These are phyloP conservation scores for Zeus faber DNA, from an alignment of 2,113 vertebrate species.

Conservation along the genomic window DNA sequence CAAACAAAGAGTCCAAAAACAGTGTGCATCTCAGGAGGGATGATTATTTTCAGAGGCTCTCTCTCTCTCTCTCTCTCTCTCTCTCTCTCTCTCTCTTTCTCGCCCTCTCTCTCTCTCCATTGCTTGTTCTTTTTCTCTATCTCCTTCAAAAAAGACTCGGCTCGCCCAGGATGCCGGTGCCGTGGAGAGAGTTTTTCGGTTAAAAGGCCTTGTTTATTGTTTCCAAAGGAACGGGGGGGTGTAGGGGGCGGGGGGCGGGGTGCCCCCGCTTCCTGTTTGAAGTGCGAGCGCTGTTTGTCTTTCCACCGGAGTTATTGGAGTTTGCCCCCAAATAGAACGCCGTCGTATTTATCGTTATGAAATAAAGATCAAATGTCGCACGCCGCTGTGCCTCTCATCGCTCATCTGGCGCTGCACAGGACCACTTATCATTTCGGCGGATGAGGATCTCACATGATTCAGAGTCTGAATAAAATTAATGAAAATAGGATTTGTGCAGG, in stretches of 20 bases:
- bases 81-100: conserved; percentile 42
- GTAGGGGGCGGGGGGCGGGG: no score
- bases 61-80: conserved; percentile 49
- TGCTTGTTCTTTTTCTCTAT: neutral
- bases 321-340: conserved; percentile 52
- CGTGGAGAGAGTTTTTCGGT: conserved; percentile 54
- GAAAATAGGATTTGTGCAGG: no score
- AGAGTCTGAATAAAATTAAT: no score
- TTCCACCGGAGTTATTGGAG: conserved; percentile 51
- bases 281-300: conserved; percentile 59
- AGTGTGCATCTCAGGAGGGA: conserved; percentile 49
- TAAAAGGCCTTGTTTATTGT: conserved; percentile 68
- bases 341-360: conserved; percentile 35
- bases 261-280: conserved; percentile 57
- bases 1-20: conserved; percentile 48
- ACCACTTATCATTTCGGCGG: no score
- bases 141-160: conserved; percentile 42
- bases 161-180: conserved; percentile 44
- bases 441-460: no score
- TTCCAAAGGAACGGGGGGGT: conserved; percentile 62
- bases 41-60: conserved; percentile 60
- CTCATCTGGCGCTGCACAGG: conserved; percentile 23
- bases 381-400: conserved; percentile 20
- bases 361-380: conserved; percentile 40
- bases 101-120: neutral